Conservation (phyloP, 1,140 invertebrate species). For the Solen grandis region DNA sequence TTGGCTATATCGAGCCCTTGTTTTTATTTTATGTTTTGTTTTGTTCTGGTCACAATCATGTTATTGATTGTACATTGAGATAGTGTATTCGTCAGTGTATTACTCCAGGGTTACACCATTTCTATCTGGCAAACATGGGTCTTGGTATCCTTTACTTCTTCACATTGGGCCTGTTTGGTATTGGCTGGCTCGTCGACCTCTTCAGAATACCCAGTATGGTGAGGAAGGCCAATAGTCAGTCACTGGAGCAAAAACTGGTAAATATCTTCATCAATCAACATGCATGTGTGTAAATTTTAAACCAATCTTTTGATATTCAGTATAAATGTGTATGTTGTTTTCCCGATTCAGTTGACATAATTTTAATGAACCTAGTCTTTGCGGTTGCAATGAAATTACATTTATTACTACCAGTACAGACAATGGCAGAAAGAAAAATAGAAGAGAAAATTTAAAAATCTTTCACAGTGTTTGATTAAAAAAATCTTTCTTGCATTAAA, state of each 20-base stretch:
- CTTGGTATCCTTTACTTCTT: constrained; percentile 66
- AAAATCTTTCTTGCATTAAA: too few relatives aligned
- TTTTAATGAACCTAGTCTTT: neutral
- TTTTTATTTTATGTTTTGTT: neutral
- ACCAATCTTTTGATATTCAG: neutral
- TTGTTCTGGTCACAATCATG: neutral
- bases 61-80: neutral
- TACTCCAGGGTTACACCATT: constrained; percentile 70
- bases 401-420: neutral
- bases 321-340: too few relatives aligned
- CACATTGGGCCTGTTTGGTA: constrained; percentile 67
- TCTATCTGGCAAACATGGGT: constrained; percentile 63
- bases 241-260: neutral
- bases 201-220: constrained; percentile 65
- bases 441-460: too few relatives aligned
- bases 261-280: neutral
- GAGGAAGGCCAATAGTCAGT: constrained; percentile 59
- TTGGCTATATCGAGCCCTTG: neutral
- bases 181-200: constrained; percentile 70
- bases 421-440: too few relatives aligned
- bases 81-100: neutral
- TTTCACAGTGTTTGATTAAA: too few relatives aligned
- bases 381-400: neutral
- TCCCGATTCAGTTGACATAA: neutral
- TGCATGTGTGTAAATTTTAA: neutral